Evolutionary conservation across 2,113 vertebrate species (phyloP).

Genomic region (Lepidothrix coronata): DNA sequence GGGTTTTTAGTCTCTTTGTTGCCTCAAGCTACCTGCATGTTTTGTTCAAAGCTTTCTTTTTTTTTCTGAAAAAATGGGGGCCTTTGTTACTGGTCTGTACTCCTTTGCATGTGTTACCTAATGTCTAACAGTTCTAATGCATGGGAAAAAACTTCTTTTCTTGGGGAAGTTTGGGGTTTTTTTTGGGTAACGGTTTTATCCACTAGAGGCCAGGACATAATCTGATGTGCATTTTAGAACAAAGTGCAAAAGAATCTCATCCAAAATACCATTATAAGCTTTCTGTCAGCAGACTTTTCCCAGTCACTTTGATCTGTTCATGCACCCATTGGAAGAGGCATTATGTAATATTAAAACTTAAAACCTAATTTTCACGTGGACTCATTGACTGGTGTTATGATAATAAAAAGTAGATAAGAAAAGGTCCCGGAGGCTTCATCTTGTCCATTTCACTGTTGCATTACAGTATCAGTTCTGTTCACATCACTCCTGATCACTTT

Average conservation of each 20-base stretch:
- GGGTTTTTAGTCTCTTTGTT: neutral
- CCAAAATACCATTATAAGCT: neutral
- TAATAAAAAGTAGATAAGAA: neutral
- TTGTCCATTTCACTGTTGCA: neutral
- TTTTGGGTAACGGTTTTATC: neutral
- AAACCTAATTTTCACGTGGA: neutral
- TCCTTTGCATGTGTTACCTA: neutral
- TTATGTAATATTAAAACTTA: neutral
- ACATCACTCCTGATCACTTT: neutral
- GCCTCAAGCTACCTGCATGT: neutral
- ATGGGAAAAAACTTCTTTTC: neutral
- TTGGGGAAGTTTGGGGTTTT: neutral
- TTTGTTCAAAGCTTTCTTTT: neutral
- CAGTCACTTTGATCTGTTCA: neutral
- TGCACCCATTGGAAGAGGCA: neutral
- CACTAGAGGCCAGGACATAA: neutral
- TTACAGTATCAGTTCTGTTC: neutral
- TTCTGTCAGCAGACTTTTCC: neutral
- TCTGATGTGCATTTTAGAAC: neutral
- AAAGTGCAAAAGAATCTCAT: neutral
- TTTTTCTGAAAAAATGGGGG: neutral
- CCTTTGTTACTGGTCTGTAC: neutral
- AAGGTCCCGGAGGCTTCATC: neutral
- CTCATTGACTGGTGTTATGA: neutral
- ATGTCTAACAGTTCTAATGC: rapidly evolving